Evolutionary conservation across 2,888 invertebrate species (phyloP).

Genomic region (Augochlorella aurata): DNA sequence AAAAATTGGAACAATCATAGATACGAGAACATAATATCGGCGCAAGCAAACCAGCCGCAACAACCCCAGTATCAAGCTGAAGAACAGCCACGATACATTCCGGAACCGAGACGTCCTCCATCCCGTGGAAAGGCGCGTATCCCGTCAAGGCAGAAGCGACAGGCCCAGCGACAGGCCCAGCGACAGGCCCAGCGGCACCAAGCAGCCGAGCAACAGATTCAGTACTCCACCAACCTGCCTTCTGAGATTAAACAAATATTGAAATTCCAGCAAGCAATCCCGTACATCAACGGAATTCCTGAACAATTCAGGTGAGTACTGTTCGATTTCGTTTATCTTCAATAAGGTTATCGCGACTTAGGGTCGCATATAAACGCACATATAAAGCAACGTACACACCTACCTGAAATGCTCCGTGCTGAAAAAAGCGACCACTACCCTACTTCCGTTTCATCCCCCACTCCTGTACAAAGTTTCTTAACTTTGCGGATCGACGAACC

Average conservation of each 20-base stretch:
- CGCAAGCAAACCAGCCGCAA: conserved; percentile 45
- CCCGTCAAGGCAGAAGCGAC: conserved; percentile 45
- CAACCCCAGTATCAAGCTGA: conserved; percentile 59
- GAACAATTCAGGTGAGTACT: conserved; percentile 74
- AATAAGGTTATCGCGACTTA: neutral
- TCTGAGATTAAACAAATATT: conserved; percentile 73
- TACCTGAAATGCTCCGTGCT: too few relatives aligned
- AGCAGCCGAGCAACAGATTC: conserved; percentile 69
- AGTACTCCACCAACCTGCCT: conserved; percentile 75
- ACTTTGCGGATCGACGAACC: too few relatives aligned
- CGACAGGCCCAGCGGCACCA: conserved; percentile 36
- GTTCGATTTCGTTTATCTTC: neutral
- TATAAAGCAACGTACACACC: too few relatives aligned
- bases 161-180: conserved; percentile 33
- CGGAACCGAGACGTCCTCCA: conserved; percentile 64
- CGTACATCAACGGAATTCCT: conserved; percentile 78
- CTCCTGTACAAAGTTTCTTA: too few relatives aligned
- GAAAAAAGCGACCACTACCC: too few relatives aligned
- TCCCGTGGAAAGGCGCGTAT: conserved; percentile 65
- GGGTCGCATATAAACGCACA: too few relatives aligned
- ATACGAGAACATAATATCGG: conserved; percentile 48
- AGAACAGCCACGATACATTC: conserved; percentile 43
- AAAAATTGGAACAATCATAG: neutral
- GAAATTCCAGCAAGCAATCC: conserved; percentile 78
- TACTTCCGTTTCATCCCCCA: too few relatives aligned